Base-by-base conservation (phyloP, 2,797 vertebrate species). In the Onychomys leucogaster region DNA sequence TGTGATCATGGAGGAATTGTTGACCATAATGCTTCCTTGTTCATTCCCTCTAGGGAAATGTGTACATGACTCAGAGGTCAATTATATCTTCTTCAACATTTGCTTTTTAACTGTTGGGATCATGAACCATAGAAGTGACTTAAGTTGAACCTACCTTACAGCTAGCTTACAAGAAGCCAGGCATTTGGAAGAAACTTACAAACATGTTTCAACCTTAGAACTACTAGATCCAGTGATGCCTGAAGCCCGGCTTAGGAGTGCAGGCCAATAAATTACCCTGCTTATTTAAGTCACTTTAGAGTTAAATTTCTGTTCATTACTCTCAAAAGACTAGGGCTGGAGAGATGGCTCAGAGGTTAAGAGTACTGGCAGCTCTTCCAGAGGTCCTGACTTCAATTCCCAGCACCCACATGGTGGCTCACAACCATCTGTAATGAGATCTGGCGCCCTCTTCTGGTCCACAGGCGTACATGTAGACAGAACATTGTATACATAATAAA, bases 231-330 rank as follows among this genome's bases (percentile, higher is more conserved):
- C 85, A 73, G 17, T 76, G 90, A 41, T 59, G 27, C 73, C 77
- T 43, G 41, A 83, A 92, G n/a, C 9, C 81, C 57, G 3, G 77
- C 90, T 89, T 34, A 61, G 49, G 89, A 37, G 69, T 52, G 55
- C 61, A 55, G 61, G 34, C 34, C 59, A 63, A 0, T 82, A 88
- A 93, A 80, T 77, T 84, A 19, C 41, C 17, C 46, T 93, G 92
- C 78, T 89, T 41, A 19, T 80, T 91, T 92, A 90, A 94, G 59
- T 65, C 29, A 92, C 76, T 61, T 83, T 89, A 52, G 41, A 87
- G 34, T 94, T 92, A 37, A 71, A 85, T 81, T 93, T 96, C 85
- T 90, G 25, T 71, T 87, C 78, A 4, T 61, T 89, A 93, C 8
- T 73, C 61, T 19, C 46, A 32, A 77, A 91, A 94, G 59, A 73